Percentiles rank a stretch among this genome's conserved stretches.
phyloP scores from a whole-genome alignment of 2,797 vertebrate genomes.

The Malacoraja senta region DNA sequence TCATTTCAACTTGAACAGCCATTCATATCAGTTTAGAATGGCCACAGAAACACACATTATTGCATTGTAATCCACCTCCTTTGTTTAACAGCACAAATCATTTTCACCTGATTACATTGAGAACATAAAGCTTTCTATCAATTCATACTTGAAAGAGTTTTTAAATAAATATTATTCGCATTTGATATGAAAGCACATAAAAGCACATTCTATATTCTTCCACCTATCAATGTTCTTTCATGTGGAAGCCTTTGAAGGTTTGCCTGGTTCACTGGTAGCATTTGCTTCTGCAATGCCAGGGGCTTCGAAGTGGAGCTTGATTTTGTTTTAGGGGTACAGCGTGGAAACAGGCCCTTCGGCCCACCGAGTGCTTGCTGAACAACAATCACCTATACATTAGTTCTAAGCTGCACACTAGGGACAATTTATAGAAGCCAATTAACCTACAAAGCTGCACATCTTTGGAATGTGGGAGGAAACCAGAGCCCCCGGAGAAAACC shows the following conservation, averaged over 20 bases:
- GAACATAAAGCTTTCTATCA: neutral
- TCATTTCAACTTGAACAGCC: neutral
- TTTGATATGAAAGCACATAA: neutral
- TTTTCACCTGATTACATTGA: neutral
- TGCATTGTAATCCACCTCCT: neutral
- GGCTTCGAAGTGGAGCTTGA: neutral
- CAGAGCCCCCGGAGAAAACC: too few relatives aligned
- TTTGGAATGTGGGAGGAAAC: too few relatives aligned
- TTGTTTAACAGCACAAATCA: neutral
- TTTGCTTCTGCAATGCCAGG: neutral
- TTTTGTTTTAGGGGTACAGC: neutral
- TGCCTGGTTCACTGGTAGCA: neutral
- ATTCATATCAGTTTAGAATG: neutral
- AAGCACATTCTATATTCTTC: neutral
- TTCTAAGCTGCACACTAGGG: too few relatives aligned
- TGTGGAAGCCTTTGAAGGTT: neutral
- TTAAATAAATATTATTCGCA: neutral
- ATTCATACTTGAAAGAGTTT: neutral
- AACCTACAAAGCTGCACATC: too few relatives aligned
- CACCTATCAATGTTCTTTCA: neutral
- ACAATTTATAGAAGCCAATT: too few relatives aligned
- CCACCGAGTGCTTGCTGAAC: too few relatives aligned
- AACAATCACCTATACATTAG: too few relatives aligned
- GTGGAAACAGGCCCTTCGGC: too few relatives aligned
- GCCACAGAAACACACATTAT: neutral